These are phyloP conservation scores for Stercorarius parasiticus DNA, from an alignment of 2,113 vertebrate species.

Conservation along the genomic window DNA sequence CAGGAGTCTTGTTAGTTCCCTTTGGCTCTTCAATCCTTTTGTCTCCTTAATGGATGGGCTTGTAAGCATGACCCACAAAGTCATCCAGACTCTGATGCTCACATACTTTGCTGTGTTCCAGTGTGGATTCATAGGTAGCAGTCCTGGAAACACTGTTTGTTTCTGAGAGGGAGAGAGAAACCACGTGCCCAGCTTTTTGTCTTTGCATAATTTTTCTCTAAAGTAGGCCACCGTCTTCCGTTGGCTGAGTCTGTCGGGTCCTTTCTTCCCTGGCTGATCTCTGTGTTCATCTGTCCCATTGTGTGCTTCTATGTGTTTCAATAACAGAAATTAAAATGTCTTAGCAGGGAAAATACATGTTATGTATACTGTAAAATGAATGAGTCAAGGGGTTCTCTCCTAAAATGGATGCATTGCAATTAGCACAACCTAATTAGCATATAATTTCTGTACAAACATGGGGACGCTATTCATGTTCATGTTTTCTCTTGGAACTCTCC, in stretches of 20 bases:
- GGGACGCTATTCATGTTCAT: not conserved
- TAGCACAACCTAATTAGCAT: not conserved
- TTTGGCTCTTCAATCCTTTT: not conserved
- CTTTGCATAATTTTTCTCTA: not conserved
- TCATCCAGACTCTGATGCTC: not conserved
- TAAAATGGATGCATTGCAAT: not conserved
- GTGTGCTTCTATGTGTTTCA: not conserved
- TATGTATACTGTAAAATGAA: not conserved
- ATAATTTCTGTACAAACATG: not conserved
- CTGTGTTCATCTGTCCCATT: fast-evolving
- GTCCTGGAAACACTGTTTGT: not conserved
- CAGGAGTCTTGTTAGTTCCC: not conserved
- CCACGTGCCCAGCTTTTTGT: not conserved
- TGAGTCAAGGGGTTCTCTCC: not conserved
- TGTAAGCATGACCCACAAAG: not conserved
- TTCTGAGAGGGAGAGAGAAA: not conserved
- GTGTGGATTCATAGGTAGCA: not conserved
- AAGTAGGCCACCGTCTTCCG: not conserved
- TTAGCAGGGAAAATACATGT: not conserved
- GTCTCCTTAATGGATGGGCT: not conserved
- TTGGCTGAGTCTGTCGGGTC: not conserved
- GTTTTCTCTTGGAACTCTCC: not conserved
- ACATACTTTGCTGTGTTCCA: not conserved
- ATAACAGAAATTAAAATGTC: not conserved
- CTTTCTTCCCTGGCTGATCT: not conserved